These are phyloP conservation scores for Paratrypauchen microcephalus DNA, from an alignment of 2,797 vertebrate genomes.

Conservation along the genomic window DNA sequence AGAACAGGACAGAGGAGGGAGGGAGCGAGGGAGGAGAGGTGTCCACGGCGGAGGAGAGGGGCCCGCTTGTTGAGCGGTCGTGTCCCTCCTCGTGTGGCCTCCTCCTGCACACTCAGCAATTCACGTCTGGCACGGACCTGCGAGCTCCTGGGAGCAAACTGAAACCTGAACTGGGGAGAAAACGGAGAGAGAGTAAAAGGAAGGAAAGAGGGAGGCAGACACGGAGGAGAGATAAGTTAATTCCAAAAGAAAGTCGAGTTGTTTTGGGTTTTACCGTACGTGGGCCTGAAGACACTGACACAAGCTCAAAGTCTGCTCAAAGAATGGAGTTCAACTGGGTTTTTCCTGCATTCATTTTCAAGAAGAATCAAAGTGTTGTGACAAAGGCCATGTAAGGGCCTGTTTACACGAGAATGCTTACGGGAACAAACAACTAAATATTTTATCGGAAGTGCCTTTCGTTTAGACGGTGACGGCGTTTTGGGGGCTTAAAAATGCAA, in stretches of 20 bases:
- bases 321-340: no score
- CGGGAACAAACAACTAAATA: no score
- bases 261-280: neutral
- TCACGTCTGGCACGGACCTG: slow-evolving; percentile 94
- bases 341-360: no score
- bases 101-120: slow-evolving; percentile 88
- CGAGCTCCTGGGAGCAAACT: slow-evolving; percentile 94
- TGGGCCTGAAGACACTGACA: neutral
- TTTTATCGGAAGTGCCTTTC: no score
- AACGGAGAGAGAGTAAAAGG: slow-evolving; percentile 57
- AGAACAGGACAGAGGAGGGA: slow-evolving; percentile 66
- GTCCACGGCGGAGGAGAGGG: slow-evolving; percentile 63
- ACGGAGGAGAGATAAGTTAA: slow-evolving; percentile 64
- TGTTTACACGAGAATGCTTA: no score
- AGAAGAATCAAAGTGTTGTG: no score
- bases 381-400: no score
- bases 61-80: slow-evolving; percentile 85
- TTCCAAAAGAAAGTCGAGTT: slow-evolving; percentile 39
- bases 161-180: slow-evolving; percentile 89
- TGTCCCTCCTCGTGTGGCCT: slow-evolving; percentile 94
- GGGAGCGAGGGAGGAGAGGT: slow-evolving; percentile 68
- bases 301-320: neutral
- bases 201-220: slow-evolving; percentile 43
- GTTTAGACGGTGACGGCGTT: no score
- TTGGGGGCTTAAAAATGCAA: no score